Base-by-base conservation (phyloP, 2,797 vertebrate genomes). In the Centropyge bicolor region DNA sequence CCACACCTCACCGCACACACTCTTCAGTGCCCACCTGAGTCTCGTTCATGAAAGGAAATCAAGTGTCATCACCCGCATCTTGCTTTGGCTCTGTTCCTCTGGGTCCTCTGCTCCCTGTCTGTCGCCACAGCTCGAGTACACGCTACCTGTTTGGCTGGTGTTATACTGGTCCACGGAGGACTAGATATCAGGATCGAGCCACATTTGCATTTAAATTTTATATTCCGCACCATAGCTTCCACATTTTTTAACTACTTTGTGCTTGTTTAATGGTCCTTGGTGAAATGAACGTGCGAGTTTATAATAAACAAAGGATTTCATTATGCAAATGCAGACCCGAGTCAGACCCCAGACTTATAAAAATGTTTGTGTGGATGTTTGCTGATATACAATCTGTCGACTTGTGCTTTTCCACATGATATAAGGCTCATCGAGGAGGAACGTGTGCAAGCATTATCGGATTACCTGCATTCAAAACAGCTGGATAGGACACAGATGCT, bases 261-360 rank as follows among this genome's bases (percentile, higher is more conserved):
- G 92, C 90, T 91, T 93, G 92, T 94, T 94, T 94, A 95, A 95
- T 93, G 89, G 90, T 88, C 93, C 94, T 95, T 79, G 73, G 85
- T 93, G 93, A 91, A 92, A 93, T 89, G 70, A 94, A 93, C 90
- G 88, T 74, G 76, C 80, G 70, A 49, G 78, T 94, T 91, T 91
- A 89, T 92, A 91, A 92, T 94, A 93, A 95, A 94, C 94, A 94
- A 93, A 93, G 84, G 88, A 91, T 89, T 94, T 94, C 90, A 95
- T 94, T 93, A 95, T 95, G 92, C 91, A 94, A 93, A 94, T 94
- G 63, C 35, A 69, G 77, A 76, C 79, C 70, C 1, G 56, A 83
- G 87, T 86, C 86, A 88, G 78, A 91, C 71, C 83, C 78, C 51
- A 51, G 76, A 86, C 74, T 76, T 85, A 78, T 90, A 87, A 87